These are phyloP conservation scores for Lordiphosa stackelbergi DNA, from an alignment of 1,140 invertebrate species.

Conservation along the genomic window DNA sequence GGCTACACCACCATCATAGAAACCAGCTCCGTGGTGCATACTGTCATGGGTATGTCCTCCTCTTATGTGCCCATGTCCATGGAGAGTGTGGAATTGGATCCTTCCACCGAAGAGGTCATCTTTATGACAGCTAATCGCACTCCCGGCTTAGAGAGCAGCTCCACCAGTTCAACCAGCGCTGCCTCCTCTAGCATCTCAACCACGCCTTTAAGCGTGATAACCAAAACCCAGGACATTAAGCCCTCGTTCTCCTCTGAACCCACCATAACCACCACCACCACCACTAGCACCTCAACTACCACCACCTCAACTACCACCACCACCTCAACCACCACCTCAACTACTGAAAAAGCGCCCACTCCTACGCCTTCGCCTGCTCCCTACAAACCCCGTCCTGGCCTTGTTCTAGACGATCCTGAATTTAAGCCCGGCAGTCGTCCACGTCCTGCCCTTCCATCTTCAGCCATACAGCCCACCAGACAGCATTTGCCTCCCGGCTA, in stretches of 20 bases:
- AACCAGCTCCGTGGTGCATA: slow-evolving; percentile 62
- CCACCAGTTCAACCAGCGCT: slow-evolving; percentile 12
- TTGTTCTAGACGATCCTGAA: slow-evolving; percentile 88
- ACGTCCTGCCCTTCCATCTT: slow-evolving; percentile 67
- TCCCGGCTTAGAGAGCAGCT: slow-evolving; percentile 60
- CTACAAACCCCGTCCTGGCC: slow-evolving; percentile 87
- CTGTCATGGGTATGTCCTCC: slow-evolving; percentile 62
- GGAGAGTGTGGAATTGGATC: slow-evolving; percentile 57
- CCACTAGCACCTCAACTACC: slow-evolving; percentile 48
- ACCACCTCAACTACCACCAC: slow-evolving; percentile 35
- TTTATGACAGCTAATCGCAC: slow-evolving; percentile 77
- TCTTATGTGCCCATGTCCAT: slow-evolving; percentile 71
- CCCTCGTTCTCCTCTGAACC: slow-evolving; percentile 46
- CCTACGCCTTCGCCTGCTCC: slow-evolving; percentile 46
- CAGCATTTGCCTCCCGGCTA: slow-evolving; percentile 78
- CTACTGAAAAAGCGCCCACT: slow-evolving; percentile 46
- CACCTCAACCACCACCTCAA: slow-evolving; percentile 39
- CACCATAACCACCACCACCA: slow-evolving; percentile 28
- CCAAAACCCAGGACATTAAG: slow-evolving; percentile 27
- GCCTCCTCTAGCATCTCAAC: slow-evolving; percentile 74
- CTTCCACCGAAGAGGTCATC: slow-evolving; percentile 62
- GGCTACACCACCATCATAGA: slow-evolving; percentile 57
- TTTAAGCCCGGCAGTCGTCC: slow-evolving; percentile 82
- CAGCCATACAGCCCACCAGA: slow-evolving; percentile 66
- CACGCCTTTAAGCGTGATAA: slow-evolving; percentile 44